Percentiles rank a stretch among this genome's conserved stretches.
Conservation (phyloP, 2,888 invertebrate species). For the Cephonodes hylas region DNA sequence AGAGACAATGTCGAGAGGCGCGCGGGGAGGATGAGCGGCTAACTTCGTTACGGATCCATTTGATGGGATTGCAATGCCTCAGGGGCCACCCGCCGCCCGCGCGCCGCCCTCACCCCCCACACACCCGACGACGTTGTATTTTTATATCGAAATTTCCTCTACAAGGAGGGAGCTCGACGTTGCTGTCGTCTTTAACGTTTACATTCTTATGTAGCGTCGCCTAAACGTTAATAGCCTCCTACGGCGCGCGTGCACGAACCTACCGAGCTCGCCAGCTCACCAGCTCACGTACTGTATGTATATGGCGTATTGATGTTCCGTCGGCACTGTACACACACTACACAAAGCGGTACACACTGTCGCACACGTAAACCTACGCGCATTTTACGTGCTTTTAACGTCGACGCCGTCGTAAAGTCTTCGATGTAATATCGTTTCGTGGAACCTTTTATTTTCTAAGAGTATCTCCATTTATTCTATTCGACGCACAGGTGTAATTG, state of each 20-base stretch:
- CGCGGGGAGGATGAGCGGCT: constrained; percentile 82
- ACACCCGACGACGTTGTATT: constrained; percentile 69
- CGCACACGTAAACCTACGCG: constrained; percentile 38
- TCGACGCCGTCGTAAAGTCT: constrained; percentile 54
- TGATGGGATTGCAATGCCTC: constrained; percentile 86
- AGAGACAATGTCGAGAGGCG: constrained; percentile 80
- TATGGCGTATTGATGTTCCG: constrained; percentile 24
- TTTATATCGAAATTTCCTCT: constrained; percentile 81
- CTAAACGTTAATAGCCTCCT: constrained; percentile 77
- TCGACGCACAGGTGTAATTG: constrained; percentile 56
- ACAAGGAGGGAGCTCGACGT: constrained; percentile 66
- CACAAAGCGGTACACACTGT: constrained; percentile 24
- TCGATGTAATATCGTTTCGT: constrained; percentile 66
- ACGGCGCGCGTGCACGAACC: constrained; percentile 55
- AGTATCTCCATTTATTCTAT: constrained; percentile 40
- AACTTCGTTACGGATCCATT: constrained; percentile 90
- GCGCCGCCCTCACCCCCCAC: constrained; percentile 40
- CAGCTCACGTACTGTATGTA: constrained; percentile 26
- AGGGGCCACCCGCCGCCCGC: constrained; percentile 64
- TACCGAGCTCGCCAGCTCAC: constrained; percentile 23
- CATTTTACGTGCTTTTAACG: constrained; percentile 71
- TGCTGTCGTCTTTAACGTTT: constrained; percentile 79
- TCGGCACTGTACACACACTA: constrained; percentile 5
- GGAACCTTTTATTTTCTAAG: constrained; percentile 68
- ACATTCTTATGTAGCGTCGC: constrained; percentile 81